These are phyloP conservation scores for Drosophila tsacasi DNA, from an alignment of 1,140 invertebrate genomes.

Conservation along the genomic window DNA sequence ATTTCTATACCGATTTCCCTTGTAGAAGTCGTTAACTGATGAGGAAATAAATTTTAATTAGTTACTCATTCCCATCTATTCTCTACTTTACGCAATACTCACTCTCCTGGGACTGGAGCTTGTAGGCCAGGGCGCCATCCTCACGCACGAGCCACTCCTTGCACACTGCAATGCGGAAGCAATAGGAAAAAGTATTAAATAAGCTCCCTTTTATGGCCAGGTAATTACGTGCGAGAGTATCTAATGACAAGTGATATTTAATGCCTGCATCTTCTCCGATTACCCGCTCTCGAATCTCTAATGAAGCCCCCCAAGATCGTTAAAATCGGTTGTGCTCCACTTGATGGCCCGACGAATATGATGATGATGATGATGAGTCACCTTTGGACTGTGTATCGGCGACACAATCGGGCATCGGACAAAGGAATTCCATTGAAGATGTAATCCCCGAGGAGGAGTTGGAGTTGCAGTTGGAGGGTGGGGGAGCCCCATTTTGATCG, in stretches of 20 bases:
- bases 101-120: conserved; percentile 96
- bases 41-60: conserved; percentile 13
- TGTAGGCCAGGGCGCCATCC: conserved; percentile 95
- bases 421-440: conserved; percentile 79
- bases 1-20: conserved; percentile 94
- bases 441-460: conserved; percentile 45
- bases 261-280: conserved; percentile 57
- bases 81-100: conserved; percentile 81
- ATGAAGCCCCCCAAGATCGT: conserved; percentile 65
- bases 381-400: conserved; percentile 35
- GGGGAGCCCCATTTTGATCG: conserved; percentile 56
- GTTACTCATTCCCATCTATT: background rate
- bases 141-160: conserved; percentile 96
- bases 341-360: conserved; percentile 26
- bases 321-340: conserved; percentile 40
- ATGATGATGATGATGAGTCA: conserved; percentile 63
- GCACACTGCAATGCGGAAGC: conserved; percentile 89
- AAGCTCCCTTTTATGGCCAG: conserved; percentile 39
- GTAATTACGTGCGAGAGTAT: conserved; percentile 45
- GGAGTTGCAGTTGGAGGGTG: conserved; percentile 5
- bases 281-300: conserved; percentile 60
- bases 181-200: conserved; percentile 22
- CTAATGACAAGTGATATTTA: conserved; percentile 65
- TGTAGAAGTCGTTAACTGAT: conserved; percentile 92
- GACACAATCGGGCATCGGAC: conserved; percentile 37